These are phyloP conservation scores for Pristis pectinata DNA, from an alignment of 2,797 vertebrate species.

Conservation along the genomic window DNA sequence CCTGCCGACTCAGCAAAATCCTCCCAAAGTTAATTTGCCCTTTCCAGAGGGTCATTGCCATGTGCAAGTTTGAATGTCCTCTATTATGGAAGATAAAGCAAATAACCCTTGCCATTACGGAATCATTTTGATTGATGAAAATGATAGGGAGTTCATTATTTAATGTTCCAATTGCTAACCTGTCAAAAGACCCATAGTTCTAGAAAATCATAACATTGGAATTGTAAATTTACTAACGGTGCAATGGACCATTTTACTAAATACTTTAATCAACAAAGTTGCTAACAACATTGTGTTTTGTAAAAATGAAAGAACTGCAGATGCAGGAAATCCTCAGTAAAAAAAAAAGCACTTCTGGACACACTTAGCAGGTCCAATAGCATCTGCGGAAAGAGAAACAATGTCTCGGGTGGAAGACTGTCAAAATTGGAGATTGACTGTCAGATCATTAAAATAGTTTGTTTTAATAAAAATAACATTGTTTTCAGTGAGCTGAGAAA, in stretches of 20 bases:
- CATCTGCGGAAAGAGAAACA: too few species aligned
- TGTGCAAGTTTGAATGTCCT: not conserved
- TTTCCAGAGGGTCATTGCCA: not conserved
- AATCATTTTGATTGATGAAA: not conserved
- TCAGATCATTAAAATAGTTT: not conserved
- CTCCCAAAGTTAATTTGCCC: not conserved
- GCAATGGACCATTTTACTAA: not conserved
- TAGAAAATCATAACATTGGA: not conserved
- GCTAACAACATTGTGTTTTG: not conserved
- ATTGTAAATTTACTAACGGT: too few species aligned
- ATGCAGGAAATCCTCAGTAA: too few species aligned
- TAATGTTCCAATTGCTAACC: not conserved
- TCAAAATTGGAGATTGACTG: too few species aligned
- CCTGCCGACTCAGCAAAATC: not conserved
- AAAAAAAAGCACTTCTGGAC: too few species aligned
- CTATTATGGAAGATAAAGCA: not conserved
- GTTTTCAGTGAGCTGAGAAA: not conserved
- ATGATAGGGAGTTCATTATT: not conserved
- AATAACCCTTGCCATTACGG: not conserved
- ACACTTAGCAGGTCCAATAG: too few species aligned
- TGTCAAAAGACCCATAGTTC: not conserved
- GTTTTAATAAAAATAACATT: not conserved
- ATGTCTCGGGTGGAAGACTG: too few species aligned
- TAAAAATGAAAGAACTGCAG: too few species aligned
- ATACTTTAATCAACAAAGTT: not conserved